These are phyloP conservation scores for Hoplodrina ambigua DNA, from an alignment of 2,888 invertebrate species.

Conservation along the genomic window DNA sequence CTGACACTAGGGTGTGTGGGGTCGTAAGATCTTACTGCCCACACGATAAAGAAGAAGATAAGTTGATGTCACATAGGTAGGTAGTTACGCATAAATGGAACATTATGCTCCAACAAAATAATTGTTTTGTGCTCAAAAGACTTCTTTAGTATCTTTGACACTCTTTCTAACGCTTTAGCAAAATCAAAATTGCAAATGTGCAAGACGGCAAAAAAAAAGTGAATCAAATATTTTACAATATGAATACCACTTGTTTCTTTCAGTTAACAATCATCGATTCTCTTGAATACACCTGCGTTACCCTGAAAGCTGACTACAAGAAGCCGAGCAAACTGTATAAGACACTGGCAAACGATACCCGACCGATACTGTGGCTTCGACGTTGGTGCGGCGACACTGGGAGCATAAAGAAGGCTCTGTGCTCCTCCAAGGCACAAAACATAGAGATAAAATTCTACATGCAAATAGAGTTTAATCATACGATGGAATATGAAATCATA, in stretches of 20 bases:
- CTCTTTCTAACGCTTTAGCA: too few species aligned
- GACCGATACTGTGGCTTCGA: conserved; percentile 51
- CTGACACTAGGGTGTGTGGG: too few species aligned
- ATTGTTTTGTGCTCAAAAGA: background rate
- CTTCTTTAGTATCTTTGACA: too few species aligned
- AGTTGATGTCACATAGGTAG: too few species aligned
- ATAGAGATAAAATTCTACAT: conserved; percentile 16
- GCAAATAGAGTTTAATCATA: conserved; percentile 65
- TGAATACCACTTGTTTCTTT: background rate
- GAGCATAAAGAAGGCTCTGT: background rate
- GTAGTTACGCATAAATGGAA: too few species aligned
- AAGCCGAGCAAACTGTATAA: too few species aligned
- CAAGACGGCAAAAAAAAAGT: too few species aligned
- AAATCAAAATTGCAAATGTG: too few species aligned
- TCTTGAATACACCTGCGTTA: conserved; percentile 73
- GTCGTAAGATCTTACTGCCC: too few species aligned
- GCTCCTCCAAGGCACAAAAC: background rate
- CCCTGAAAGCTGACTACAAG: conserved; percentile 59
- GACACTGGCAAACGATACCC: too few species aligned
- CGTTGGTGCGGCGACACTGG: conserved; percentile 66
- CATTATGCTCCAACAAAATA: background rate
- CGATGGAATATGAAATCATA: background rate
- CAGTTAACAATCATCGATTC: conserved; percentile 70
- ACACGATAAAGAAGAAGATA: too few species aligned
- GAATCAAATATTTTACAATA: too few species aligned